Conservation (phyloP, 1,140 invertebrate genomes). For the Solen grandis region DNA sequence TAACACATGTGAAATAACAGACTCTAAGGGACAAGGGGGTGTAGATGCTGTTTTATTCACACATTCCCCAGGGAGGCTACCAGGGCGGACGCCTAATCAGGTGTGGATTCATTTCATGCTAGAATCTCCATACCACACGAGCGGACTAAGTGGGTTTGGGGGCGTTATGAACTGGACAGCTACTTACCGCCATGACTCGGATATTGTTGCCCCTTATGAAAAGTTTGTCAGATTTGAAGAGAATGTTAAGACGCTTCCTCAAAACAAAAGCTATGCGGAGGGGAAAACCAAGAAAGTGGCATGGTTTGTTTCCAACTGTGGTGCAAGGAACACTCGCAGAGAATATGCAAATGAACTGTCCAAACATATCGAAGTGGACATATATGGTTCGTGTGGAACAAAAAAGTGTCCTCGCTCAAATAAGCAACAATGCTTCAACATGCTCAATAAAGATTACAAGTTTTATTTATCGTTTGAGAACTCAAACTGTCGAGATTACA, state of each 20-base stretch:
- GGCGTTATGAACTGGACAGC: conserved; percentile 96
- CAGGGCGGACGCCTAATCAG: conserved; percentile 53
- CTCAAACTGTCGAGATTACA: conserved; percentile 81
- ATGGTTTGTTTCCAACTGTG: conserved; percentile 84
- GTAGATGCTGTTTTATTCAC: conserved; percentile 65
- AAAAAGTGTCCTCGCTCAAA: conserved; percentile 83
- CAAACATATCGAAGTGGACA: conserved; percentile 84
- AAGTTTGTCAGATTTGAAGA: conserved; percentile 83
- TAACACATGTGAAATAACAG: conserved; percentile 61
- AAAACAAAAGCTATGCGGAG: conserved; percentile 74
- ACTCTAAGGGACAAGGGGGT: conserved; percentile 18
- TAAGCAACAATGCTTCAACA: conserved; percentile 90
- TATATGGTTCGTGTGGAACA: conserved; percentile 85
- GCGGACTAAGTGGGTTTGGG: conserved; percentile 87
- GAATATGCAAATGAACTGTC: conserved; percentile 83
- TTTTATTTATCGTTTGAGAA: conserved; percentile 96
- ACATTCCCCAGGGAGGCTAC: conserved; percentile 29
- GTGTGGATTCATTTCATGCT: conserved; percentile 86
- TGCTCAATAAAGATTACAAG: conserved; percentile 96
- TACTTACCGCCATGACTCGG: conserved; percentile 92
- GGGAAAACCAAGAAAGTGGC: conserved; percentile 79
- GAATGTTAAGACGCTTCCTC: conserved; percentile 60
- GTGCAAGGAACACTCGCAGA: conserved; percentile 83
- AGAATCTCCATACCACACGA: conserved; percentile 85
- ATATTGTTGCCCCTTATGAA: conserved; percentile 97